A percentile compares a stretch with the other conserved stretches of the same genome.
Conservation (phyloP, 1,140 invertebrate species). For the Heliconius congener region DNA sequence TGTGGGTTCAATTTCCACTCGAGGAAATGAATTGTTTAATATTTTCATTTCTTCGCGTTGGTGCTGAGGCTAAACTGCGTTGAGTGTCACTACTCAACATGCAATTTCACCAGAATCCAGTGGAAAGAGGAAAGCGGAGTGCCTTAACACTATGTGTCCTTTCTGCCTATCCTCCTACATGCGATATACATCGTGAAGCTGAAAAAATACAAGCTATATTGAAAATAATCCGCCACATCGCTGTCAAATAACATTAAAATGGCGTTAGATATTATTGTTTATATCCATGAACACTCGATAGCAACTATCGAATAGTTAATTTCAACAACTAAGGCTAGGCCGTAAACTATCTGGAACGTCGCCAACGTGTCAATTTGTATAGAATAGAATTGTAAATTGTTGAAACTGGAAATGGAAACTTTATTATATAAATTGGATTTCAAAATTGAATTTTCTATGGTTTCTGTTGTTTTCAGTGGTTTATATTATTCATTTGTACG, state of each 20-base stretch:
- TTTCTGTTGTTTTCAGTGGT: neutral
- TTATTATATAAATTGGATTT: conserved; percentile 1
- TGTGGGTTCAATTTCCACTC: too few species aligned
- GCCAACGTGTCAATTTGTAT: conserved; percentile 2
- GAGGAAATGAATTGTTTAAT: too few species aligned
- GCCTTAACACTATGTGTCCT: too few species aligned
- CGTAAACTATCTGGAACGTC: conserved; percentile 9
- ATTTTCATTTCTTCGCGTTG: too few species aligned
- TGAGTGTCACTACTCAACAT: too few species aligned
- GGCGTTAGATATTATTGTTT: neutral
- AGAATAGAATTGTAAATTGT: conserved; percentile 2
- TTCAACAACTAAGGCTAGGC: neutral
- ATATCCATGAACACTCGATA: neutral
- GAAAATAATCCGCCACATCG: neutral
- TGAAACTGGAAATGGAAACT: conserved; percentile 10
- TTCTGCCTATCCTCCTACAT: too few species aligned
- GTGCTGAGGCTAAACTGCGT: too few species aligned
- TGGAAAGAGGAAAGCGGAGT: too few species aligned
- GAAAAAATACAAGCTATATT: neutral
- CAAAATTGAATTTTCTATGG: conserved; percentile 13
- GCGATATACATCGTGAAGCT: too few species aligned
- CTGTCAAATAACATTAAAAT: neutral
- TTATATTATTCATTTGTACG: neutral
- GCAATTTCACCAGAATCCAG: too few species aligned
- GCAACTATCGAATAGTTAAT: conserved; percentile 6